These are phyloP conservation scores for Vultur gryphus DNA, from an alignment of 2,797 vertebrate genomes.

Conservation along the genomic window DNA sequence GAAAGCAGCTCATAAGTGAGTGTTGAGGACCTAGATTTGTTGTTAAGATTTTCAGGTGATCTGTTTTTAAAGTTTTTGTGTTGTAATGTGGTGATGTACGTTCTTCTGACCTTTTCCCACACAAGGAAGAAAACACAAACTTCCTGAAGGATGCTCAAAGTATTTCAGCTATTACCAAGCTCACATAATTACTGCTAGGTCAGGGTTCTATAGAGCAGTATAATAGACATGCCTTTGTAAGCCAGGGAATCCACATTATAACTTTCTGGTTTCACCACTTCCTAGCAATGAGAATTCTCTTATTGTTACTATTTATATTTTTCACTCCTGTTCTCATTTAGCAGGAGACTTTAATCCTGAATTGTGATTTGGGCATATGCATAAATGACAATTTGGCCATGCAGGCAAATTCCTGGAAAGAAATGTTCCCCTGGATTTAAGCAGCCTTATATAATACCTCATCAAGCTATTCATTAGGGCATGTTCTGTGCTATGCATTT, in stretches of 20 bases:
- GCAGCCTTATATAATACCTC: background rate
- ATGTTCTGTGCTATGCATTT: background rate
- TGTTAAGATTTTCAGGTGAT: background rate
- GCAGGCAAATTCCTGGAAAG: background rate
- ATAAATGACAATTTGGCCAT: background rate
- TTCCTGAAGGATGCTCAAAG: background rate
- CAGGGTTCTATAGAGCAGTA: background rate
- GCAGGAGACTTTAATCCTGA: background rate
- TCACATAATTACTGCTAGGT: background rate
- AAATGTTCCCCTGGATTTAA: background rate
- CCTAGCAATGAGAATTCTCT: background rate
- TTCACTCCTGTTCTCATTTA: background rate
- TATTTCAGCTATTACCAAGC: background rate
- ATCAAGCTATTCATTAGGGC: background rate
- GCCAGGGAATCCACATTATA: background rate
- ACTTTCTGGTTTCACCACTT: background rate
- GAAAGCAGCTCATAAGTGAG: background rate
- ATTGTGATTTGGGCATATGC: background rate
- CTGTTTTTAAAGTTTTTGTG: background rate
- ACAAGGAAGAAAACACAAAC: background rate
- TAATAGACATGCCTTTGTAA: background rate
- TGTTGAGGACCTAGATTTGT: background rate
- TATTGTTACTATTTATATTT: background rate
- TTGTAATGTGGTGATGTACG: rapidly evolving
- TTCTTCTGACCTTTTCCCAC: background rate